phyloP scores from a whole-genome alignment of 2,113 vertebrate species.

The Rhagologus leucostigma region DNA sequence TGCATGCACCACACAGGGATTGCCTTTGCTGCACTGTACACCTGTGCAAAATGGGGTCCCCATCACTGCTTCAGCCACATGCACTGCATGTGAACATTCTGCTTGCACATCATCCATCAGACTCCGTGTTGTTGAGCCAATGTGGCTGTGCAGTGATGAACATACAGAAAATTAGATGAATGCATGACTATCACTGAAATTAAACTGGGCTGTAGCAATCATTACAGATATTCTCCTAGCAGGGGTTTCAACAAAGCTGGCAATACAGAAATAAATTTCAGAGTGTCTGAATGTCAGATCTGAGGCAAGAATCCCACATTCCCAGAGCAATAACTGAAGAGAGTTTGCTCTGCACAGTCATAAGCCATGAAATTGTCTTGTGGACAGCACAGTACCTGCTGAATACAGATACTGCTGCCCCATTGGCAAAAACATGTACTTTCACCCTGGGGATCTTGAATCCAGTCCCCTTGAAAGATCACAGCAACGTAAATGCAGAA shows the following conservation, averaged over 20 bases:
- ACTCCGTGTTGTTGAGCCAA: not conserved
- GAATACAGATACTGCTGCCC: not conserved
- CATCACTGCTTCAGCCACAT: not conserved
- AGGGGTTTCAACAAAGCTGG: not conserved
- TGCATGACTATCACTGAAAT: not conserved
- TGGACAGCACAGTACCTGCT: not conserved
- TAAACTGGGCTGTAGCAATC: not conserved
- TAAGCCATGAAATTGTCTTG: not conserved
- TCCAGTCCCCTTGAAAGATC: not conserved
- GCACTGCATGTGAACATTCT: not conserved
- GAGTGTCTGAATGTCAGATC: not conserved
- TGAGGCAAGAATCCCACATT: not conserved
- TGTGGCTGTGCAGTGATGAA: not conserved
- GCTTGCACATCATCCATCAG: not conserved
- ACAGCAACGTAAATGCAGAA: not conserved
- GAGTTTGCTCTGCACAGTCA: not conserved
- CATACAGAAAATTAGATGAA: not conserved
- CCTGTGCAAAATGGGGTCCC: not conserved
- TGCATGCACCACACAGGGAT: not conserved
- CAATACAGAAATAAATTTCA: not conserved
- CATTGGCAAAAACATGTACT: not conserved
- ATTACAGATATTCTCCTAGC: not conserved
- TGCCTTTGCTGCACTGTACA: not conserved
- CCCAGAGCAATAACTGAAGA: not conserved
- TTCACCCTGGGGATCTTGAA: not conserved